Percentiles rank a stretch among this genome's conserved stretches.
Evolutionary conservation across 2,888 invertebrate genomes (phyloP).

Genomic region (Sympetrum striolatum): DNA sequence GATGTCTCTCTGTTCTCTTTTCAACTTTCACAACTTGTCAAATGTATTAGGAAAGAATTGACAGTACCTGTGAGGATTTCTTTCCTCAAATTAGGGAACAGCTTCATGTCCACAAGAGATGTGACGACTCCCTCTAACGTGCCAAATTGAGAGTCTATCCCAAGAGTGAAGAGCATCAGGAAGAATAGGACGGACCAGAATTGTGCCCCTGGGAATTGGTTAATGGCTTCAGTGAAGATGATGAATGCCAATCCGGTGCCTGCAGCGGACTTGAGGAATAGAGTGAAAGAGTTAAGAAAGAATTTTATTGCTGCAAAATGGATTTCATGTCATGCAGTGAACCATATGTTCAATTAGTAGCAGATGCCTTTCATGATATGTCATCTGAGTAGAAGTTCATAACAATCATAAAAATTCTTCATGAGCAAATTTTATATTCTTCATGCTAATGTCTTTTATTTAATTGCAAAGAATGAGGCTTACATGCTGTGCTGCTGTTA

Average conservation of each 20-base stretch:
- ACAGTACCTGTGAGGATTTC: constrained; percentile 79
- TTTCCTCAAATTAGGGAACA: constrained; percentile 89
- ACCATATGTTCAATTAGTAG: neutral
- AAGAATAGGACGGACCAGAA: constrained; percentile 97
- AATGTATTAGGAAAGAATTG: neutral
- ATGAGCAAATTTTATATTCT: too few relatives aligned
- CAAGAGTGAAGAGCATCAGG: constrained; percentile 94
- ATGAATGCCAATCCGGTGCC: constrained; percentile 97
- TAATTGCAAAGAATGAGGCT: neutral
- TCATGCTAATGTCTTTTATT: neutral
- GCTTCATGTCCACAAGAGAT: constrained; percentile 92
- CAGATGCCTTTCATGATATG: too few relatives aligned
- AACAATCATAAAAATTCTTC: too few relatives aligned
- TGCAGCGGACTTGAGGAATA: constrained; percentile 81
- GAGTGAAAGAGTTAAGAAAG: neutral
- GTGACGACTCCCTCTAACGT: constrained; percentile 95
- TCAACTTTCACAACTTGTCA: too few relatives aligned
- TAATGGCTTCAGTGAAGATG: constrained; percentile 97
- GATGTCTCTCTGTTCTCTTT: too few relatives aligned
- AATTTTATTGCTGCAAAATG: neutral
- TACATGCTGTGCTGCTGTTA: neutral
- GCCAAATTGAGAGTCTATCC: constrained; percentile 96
- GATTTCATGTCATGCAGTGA: neutral
- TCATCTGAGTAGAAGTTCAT: too few relatives aligned
- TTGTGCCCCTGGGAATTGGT: constrained; percentile 95